Base-by-base conservation (phyloP, 64 coral and sea anemone genomes). In the Montipora capricornis region DNA sequence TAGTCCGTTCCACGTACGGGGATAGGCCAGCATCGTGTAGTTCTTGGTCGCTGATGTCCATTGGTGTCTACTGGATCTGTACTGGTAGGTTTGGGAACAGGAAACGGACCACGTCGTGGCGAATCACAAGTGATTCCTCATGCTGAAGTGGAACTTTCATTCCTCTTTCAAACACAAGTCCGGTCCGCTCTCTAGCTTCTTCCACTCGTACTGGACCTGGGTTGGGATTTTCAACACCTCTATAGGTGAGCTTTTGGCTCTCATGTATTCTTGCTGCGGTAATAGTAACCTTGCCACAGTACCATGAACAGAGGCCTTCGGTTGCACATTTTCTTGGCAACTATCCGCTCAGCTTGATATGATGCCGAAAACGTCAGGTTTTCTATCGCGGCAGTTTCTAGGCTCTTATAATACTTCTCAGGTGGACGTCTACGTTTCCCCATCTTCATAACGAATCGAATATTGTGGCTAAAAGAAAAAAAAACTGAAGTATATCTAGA, bases 211-310 rank as follows among this genome's bases (percentile, higher is more conserved):
- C 71, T 49, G 50, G 74, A 29, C 44, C 73, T 22, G 22, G 20
- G 0, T 37, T 16, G 3, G 17, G 71, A 24, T 71, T 16, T 68
- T 9, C 4, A 89, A 61, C n/a, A 77, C 2, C 2, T 89, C 87
- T 76, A 44, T 1, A 5, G 87, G 87, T 89, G 87, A 5, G 7
- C 20, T 37, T 55, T 29, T 13, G 75, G 87, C 87, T 89, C 74
- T 50, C 75, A 8, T 6, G 53, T 89, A 49, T 89, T 89, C 14
- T 74, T 0, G 13, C 16, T 75, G 4, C 49, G 55, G 37, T 37
- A 37, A 58, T 74, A 89, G 53, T 89, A 79, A 20, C 53, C 53
- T 16, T 89, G 17, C 75, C 87, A 89, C 22, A 79, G 78, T 11
- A 89, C 51, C 14, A 89, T 48, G 74, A 44, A 78, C 20, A 49